Conservation (phyloP, 2,888 invertebrate genomes). For the Agriotes lineatus region DNA sequence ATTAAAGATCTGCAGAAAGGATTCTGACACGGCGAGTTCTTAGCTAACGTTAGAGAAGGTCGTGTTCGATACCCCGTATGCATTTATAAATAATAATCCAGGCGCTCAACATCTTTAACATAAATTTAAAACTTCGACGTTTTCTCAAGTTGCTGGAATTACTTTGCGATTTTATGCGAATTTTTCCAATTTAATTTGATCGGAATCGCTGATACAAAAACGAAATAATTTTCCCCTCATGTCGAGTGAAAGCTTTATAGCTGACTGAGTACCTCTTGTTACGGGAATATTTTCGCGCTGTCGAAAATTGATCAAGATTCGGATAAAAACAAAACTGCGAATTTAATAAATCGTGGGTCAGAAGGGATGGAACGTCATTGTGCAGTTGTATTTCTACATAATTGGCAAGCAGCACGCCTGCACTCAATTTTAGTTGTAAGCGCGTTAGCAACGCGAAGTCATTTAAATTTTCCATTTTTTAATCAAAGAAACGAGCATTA, state of each 20-base stretch:
- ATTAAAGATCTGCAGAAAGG: conserved; percentile 23
- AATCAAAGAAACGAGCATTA: conserved; percentile 47
- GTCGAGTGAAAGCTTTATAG: conserved; percentile 24
- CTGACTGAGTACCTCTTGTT: conserved; percentile 20
- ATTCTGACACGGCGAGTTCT: conserved; percentile 20
- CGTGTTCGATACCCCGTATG: too few relatives aligned
- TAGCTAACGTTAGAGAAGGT: conserved; percentile 7
- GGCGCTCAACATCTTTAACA: too few relatives aligned
- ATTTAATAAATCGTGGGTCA: not conserved
- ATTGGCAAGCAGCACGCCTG: not conserved
- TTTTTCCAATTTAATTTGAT: too few relatives aligned
- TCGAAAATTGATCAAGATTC: not conserved
- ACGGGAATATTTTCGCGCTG: conserved; percentile 6
- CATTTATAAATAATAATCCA: too few relatives aligned
- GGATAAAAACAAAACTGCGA: not conserved
- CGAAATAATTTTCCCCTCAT: conserved; percentile 22
- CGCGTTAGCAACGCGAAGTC: not conserved
- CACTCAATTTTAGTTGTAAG: not conserved
- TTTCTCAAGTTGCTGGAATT: too few relatives aligned
- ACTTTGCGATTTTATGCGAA: too few relatives aligned
- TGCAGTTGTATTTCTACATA: not conserved
- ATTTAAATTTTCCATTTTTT: conserved; percentile 38
- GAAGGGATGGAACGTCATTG: not conserved
- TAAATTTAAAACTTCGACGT: too few relatives aligned
- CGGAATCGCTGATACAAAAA: not conserved